A percentile compares a stretch with the other conserved stretches of the same genome.
Conservation (phyloP, 2,113 vertebrate genomes). For the Hystrix cristata region DNA sequence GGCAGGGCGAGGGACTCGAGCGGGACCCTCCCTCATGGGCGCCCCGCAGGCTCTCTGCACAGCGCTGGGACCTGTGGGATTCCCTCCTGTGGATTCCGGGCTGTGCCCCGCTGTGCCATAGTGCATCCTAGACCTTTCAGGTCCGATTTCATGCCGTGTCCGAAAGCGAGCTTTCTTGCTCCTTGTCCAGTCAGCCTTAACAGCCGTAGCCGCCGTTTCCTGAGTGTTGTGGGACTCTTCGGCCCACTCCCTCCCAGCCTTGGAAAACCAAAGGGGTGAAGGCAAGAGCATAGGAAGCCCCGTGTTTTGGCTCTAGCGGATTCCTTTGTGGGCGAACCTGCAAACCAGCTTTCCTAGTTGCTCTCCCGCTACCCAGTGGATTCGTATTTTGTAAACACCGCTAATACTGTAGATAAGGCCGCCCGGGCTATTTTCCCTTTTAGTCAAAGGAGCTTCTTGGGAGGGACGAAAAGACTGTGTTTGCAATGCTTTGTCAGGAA, state of each 20-base stretch:
- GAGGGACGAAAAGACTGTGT: conserved; percentile 64
- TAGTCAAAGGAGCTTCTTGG: conserved; percentile 73
- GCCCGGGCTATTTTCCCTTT: conserved; percentile 77
- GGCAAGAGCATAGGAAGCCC: background rate
- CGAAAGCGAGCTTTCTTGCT: background rate
- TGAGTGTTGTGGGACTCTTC: background rate
- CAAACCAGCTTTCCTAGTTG: background rate
- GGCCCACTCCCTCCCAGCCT: background rate
- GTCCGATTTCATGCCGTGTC: background rate
- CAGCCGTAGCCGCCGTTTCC: background rate
- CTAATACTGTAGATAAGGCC: conserved; percentile 78
- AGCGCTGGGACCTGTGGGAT: no score
- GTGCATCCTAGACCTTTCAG: background rate
- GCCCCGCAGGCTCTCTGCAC: background rate
- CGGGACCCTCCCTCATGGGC: no score
- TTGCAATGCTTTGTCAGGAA: conserved; percentile 59
- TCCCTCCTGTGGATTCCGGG: background rate
- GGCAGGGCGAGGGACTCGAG: background rate
- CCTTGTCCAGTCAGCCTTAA: background rate
- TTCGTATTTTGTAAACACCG: conserved; percentile 52
- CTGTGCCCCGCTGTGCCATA: background rate
- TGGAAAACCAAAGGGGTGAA: background rate
- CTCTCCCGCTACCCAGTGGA: background rate
- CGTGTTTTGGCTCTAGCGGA: background rate
- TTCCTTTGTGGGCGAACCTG: conserved; percentile 32